phyloP scores from a whole-genome alignment of 2,888 invertebrate genomes.

The Rhingia rostrata region DNA sequence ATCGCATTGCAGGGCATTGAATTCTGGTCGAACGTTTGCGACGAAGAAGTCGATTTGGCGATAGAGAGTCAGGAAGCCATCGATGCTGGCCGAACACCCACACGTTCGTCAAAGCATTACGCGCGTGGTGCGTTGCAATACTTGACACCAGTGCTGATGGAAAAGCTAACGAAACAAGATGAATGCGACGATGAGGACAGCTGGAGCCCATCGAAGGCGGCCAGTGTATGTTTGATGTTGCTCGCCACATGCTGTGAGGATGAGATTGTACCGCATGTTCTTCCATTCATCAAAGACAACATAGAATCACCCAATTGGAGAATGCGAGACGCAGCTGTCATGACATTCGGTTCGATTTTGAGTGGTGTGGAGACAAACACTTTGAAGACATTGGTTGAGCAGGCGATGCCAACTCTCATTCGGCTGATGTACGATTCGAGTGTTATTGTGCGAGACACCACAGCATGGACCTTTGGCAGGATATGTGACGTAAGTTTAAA shows the following conservation, averaged over 20 bases:
- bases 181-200: conserved; percentile 99
- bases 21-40: conserved; percentile 99
- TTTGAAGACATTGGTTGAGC: conserved; percentile 96
- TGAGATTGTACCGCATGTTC: conserved; percentile 96
- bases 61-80: conserved; percentile 97
- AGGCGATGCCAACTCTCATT: conserved; percentile 98
- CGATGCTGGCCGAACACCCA: conserved; percentile 96
- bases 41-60: conserved; percentile 98
- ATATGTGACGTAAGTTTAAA: conserved; percentile 91
- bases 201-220: conserved; percentile 99
- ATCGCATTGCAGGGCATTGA: conserved; percentile 99
- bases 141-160: conserved; percentile 96
- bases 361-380: conserved; percentile 95
- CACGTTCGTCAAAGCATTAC: conserved; percentile 96
- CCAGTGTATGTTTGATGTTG: conserved; percentile 99
- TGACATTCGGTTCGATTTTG: conserved; percentile 98
- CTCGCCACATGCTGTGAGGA: conserved; percentile 98
- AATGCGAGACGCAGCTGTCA: conserved; percentile 96
- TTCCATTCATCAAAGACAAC: conserved; percentile 97
- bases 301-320: conserved; percentile 97
- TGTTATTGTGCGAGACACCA: conserved; percentile 97
- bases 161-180: conserved; percentile 97
- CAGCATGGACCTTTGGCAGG: conserved; percentile 98
- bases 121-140: conserved; percentile 99
- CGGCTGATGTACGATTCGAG: conserved; percentile 96